These are phyloP conservation scores for Pyxicephalus adspersus DNA, from an alignment of 2,113 vertebrate species.

Conservation along the genomic window DNA sequence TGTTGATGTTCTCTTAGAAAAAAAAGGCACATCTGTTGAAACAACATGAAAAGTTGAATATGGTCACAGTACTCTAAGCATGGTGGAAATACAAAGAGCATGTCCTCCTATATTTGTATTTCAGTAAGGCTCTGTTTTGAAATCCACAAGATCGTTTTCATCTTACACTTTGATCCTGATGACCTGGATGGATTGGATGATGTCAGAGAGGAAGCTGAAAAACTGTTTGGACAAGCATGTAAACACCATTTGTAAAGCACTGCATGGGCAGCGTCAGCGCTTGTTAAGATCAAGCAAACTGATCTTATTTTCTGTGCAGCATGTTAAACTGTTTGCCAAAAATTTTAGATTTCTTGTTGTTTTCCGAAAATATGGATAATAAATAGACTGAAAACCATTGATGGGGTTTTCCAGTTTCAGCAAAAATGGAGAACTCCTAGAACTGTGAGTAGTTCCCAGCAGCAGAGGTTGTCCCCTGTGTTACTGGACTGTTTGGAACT, in stretches of 20 bases:
- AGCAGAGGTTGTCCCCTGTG: too few species aligned
- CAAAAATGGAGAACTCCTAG: too few species aligned
- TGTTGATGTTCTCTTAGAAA: constrained; percentile 23
- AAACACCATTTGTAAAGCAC: constrained; percentile 8
- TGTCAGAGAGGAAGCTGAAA: neutral
- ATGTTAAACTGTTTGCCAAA: too few species aligned
- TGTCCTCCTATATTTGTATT: neutral
- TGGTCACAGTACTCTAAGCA: constrained; percentile 15
- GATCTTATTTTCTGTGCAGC: too few species aligned
- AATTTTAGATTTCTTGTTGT: too few species aligned
- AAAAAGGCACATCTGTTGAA: constrained; percentile 47
- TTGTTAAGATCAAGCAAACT: neutral
- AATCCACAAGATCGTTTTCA: neutral
- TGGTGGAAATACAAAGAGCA: neutral
- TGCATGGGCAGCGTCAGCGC: neutral
- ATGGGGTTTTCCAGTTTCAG: too few species aligned
- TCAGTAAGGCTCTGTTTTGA: neutral
- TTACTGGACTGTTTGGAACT: too few species aligned
- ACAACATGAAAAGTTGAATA: constrained; percentile 7
- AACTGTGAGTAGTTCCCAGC: too few species aligned
- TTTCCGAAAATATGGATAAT: too few species aligned
- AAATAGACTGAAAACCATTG: too few species aligned
- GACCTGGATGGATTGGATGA: constrained; percentile 39
- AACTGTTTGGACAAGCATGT: constrained; percentile 16
- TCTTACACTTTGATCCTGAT: constrained; percentile 37